These are phyloP conservation scores for Callipepla californica DNA, from an alignment of 2,113 vertebrate genomes.

Conservation along the genomic window DNA sequence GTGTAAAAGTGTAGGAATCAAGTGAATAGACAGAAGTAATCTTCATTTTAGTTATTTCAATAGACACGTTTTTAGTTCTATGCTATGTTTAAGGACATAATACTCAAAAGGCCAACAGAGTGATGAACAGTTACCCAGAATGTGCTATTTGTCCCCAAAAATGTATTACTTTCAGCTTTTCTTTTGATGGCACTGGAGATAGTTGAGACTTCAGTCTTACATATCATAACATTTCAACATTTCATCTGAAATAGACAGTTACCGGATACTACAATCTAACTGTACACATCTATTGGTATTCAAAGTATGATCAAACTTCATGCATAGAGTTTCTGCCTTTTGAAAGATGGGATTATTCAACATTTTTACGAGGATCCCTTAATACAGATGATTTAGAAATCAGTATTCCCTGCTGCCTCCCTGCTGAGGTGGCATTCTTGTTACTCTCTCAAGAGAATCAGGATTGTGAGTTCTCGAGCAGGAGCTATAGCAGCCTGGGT, in stretches of 20 bases:
- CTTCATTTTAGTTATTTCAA: background rate
- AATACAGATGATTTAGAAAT: background rate
- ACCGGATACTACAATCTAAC: background rate
- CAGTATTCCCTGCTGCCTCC: background rate
- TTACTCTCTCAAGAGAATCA: background rate
- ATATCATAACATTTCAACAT: accelerated
- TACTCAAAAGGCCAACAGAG: background rate
- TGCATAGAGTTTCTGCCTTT: background rate
- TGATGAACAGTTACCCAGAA: background rate
- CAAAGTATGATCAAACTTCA: background rate
- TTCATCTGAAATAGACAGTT: background rate
- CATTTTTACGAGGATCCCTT: background rate
- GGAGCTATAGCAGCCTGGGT: background rate
- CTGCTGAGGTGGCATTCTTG: background rate
- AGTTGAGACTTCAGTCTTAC: background rate
- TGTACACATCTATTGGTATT: background rate
- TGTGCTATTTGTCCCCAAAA: accelerated
- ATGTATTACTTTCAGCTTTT: background rate
- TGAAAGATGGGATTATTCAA: background rate
- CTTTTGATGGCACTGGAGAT: background rate
- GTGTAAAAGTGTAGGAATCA: background rate
- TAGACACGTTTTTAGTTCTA: background rate
- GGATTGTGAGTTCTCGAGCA: background rate
- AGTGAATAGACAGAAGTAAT: background rate
- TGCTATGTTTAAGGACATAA: background rate